Evolutionary conservation across 2,113 vertebrate species (phyloP), one percentile per base, ranked within the genome.

Genomic region (Nansenia antarctica): DNA sequence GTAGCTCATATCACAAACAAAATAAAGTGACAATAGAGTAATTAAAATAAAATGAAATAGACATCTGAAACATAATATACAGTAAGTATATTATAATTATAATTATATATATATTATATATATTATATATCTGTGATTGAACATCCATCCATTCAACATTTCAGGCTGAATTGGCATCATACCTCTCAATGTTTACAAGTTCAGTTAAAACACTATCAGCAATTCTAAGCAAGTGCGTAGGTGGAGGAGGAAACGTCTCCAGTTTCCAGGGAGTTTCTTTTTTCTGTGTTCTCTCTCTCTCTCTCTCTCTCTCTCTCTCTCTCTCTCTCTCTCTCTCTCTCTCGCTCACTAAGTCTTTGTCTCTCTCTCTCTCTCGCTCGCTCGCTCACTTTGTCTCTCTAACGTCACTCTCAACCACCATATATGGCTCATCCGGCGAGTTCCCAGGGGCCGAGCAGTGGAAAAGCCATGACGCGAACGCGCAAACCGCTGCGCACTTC

Each of bases 341-440:
- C n/a, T n/a, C n/a, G n/a, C n/a, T n/a, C n/a, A n/a, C n/a, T n/a
- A n/a, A n/a, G n/a, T 70, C n/a, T 27, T 27, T 64, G 30, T 9
- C 20, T 29, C 35, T 11, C 37, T 35, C 35, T 65, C 35, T 42
- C 34, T 12, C 65, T 29, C 58, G 22, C 55, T 30, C 62, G 22
- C n/a, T 67, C 49, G 55, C 32, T 34, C 37, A 22, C 42, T 52
- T 67, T 59, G 29, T 9, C 26, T 30, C 31, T 15, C 37, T 32
- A 12, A 58, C 87, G 86, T 88, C 87, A 86, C 68, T 15, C 45
- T 32, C 32, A 31, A 59, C 12, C 18, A 6, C 88, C 90, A 86
- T 89, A 92, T 89, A 86, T 85, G 90, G 88, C 26, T 12, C 12
- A 77, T 92, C 91, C 91, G 89, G 81, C 83, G 60, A 74, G 31